Base-by-base conservation (phyloP, 2,888 invertebrate species). In the Rotaria magnacalcarata region DNA sequence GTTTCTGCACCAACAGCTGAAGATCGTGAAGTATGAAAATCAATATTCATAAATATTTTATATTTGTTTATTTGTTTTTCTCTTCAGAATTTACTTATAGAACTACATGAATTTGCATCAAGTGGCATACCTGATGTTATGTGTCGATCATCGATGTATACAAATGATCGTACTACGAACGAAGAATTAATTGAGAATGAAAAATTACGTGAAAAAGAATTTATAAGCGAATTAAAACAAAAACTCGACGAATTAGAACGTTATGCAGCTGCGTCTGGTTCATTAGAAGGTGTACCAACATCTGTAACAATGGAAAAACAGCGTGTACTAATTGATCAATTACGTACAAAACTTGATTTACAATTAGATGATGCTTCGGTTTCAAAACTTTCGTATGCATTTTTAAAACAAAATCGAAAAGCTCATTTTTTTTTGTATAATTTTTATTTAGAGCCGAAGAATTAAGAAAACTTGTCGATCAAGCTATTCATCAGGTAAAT, bases 91-190 rank as follows among this genome's bases (percentile, higher is more conserved):
- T 92, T 99, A 90, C 92, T 99, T 75, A 95, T 96, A 90, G 96
- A 96, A 88, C 92, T 99, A 86, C 97, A 99, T 91, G 96, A 97
- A 91, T 99, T 99, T 92, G 97, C 99, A 8, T 98, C 97, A 90
- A 94, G 96, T 88, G 98, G 98, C 27, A 97, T 3, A 95, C 96
- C 90, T 93, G 80, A 80, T 80, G 47, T 80, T n/a, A 80, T 80
- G 43, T 80, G 80, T 80, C 80, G n/a, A 4, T 24, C 80, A n/a
- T 43, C 80, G 47, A 80, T 47, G 47, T 80, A 80, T n/a, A 80
- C 47, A 10, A 24, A 24, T 47, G 80, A 47, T n/a, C 6, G 80
- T 80, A 80, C n/a, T 80, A 80, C n/a, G 10, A 80, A 80, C 87
- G 93, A 93, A 89, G 92, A 92, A 27, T 93, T 93, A 89, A 92